These are phyloP conservation scores for Scalopus aquaticus DNA, from an alignment of 2,113 vertebrate species.

Conservation along the genomic window DNA sequence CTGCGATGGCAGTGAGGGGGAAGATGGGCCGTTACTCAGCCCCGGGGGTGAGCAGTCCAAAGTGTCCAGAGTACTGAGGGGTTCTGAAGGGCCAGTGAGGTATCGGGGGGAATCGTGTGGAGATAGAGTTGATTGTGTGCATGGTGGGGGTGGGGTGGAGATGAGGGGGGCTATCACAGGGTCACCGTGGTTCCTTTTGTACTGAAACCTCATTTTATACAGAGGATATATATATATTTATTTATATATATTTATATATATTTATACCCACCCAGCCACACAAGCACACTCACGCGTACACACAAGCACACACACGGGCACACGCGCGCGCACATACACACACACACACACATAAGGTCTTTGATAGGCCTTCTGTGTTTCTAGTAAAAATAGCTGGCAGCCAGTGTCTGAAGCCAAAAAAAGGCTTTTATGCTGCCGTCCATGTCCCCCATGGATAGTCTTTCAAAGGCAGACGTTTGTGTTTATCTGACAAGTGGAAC, in stretches of 20 bases:
- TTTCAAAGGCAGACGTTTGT: constrained; percentile 95
- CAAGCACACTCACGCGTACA: constrained; percentile 73
- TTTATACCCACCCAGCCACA: constrained; percentile 78
- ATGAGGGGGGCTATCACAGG: constrained; percentile 83
- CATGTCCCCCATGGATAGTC: constrained; percentile 77
- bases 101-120: not conserved
- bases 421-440: constrained; percentile 80
- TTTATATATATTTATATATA: constrained; percentile 86
- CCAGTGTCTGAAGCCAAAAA: constrained; percentile 81
- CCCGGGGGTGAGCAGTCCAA: not conserved
- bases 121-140: not conserved
- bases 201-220: constrained; percentile 91
- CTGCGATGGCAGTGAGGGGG: not conserved
- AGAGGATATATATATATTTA: constrained; percentile 90
- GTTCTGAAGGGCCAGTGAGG: not conserved
- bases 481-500: constrained; percentile 98
- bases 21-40: not conserved
- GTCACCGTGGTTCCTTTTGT: constrained; percentile 92
- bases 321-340: constrained; percentile 70
- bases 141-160: constrained; percentile 30
- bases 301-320: constrained; percentile 73
- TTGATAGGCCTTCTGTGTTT: constrained; percentile 89
- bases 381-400: constrained; percentile 88
- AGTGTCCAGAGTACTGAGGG: not conserved
- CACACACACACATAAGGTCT: constrained; percentile 80